Percentiles rank a stretch among this genome's conserved stretches.
Conservation (phyloP, 2,797 vertebrate genomes). For the Phaenicophaeus curvirostris region DNA sequence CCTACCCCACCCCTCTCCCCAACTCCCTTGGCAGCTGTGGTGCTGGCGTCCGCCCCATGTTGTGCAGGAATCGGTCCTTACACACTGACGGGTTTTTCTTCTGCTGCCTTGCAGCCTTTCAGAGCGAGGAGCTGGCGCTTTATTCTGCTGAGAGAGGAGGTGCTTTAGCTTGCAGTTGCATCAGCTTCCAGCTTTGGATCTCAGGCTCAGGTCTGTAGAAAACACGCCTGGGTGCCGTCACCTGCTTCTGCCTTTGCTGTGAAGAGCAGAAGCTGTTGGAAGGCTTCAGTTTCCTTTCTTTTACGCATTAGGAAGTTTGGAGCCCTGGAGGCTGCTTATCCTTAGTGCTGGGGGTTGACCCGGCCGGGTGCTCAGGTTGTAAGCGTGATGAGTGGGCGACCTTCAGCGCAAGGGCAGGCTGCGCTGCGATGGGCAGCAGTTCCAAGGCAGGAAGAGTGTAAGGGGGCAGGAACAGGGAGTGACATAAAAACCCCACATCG, state of each 20-base stretch:
- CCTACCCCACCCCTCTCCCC: neutral
- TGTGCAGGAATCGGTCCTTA: neutral
- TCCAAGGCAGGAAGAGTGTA: neutral
- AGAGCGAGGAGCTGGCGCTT: neutral
- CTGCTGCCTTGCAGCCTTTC: neutral
- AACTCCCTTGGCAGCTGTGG: neutral
- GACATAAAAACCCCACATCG: fast-evolving
- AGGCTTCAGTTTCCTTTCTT: neutral
- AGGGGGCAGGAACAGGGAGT: neutral
- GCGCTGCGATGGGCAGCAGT: neutral
- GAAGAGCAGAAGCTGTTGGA: neutral
- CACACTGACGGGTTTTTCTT: neutral
- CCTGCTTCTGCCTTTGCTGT: neutral
- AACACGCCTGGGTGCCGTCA: neutral
- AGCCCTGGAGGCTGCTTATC: neutral
- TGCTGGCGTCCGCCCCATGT: neutral
- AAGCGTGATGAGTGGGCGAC: neutral
- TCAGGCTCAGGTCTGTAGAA: neutral
- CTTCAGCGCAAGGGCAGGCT: slow-evolving; percentile 51
- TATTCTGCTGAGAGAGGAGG: slow-evolving; percentile 10
- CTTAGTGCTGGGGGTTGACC: neutral
- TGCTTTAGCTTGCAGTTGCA: slow-evolving; percentile 28
- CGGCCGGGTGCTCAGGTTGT: fast-evolving
- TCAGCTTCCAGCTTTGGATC: slow-evolving; percentile 27
- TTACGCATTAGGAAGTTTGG: neutral